A percentile compares a stretch with the other conserved stretches of the same genome.
Conservation (phyloP, 2,888 invertebrate genomes). For the Dryadula phaetusa region DNA sequence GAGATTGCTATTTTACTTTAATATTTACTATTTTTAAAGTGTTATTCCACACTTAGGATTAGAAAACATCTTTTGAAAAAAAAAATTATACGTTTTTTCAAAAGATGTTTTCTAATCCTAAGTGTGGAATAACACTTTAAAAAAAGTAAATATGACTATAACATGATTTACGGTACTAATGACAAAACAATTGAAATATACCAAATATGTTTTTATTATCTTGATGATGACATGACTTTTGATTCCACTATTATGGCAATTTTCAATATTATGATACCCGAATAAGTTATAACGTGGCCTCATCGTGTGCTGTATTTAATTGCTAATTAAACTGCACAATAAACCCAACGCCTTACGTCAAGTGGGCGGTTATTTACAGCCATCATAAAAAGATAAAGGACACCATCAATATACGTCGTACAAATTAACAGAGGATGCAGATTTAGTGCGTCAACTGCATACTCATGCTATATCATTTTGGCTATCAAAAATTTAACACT, state of each 20-base stretch:
- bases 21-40: too few relatives aligned
- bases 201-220: not conserved
- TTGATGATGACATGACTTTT: not conserved
- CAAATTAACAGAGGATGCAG: slow-evolving; percentile 55
- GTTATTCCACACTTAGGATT: too few relatives aligned
- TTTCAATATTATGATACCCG: slow-evolving; percentile 23
- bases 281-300: slow-evolving; percentile 42
- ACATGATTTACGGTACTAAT: too few relatives aligned
- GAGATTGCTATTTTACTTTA: too few relatives aligned
- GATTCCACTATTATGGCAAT: slow-evolving; percentile 12
- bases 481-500: slow-evolving; percentile 28
- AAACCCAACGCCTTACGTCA: slow-evolving; percentile 54
- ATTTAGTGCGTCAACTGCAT: slow-evolving; percentile 47
- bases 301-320: slow-evolving; percentile 56
- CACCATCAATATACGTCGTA: slow-evolving; percentile 57
- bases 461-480: slow-evolving; percentile 13
- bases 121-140: too few relatives aligned
- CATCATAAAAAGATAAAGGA: slow-evolving; percentile 71
- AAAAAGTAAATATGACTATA: too few relatives aligned
- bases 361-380: slow-evolving; percentile 71
- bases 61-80: too few relatives aligned
- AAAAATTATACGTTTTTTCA: too few relatives aligned
- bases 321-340: slow-evolving; percentile 66
- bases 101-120: too few relatives aligned
- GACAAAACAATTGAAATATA: not conserved